These are phyloP conservation scores for Oceanites oceanicus DNA, from an alignment of 2,113 vertebrate species.

Conservation along the genomic window DNA sequence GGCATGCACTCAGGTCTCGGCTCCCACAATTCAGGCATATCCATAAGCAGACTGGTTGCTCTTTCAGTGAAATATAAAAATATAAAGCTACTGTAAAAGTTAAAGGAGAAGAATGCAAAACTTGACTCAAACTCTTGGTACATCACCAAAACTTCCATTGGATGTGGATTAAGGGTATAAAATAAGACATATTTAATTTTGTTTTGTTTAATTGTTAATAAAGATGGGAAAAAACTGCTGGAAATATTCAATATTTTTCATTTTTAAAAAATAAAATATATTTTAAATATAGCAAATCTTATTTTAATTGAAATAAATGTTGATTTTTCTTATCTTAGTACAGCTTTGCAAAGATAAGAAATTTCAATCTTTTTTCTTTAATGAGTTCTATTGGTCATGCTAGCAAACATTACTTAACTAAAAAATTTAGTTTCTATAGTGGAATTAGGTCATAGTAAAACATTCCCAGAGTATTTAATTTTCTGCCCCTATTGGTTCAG, in stretches of 20 bases:
- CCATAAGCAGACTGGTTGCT: background rate
- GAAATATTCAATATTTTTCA: background rate
- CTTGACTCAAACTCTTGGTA: background rate
- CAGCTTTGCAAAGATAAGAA: background rate
- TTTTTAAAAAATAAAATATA: background rate
- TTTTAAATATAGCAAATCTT: background rate
- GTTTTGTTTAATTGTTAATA: background rate
- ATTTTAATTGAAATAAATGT: slow-evolving; percentile 11
- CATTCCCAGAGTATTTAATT: background rate
- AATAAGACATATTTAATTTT: background rate
- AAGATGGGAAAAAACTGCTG: background rate
- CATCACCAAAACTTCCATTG: background rate
- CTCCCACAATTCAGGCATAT: background rate
- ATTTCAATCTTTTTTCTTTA: slow-evolving; percentile 17
- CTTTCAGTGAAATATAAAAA: background rate
- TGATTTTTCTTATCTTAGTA: background rate
- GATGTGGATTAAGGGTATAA: background rate
- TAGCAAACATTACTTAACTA: slow-evolving; percentile 1
- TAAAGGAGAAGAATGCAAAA: background rate
- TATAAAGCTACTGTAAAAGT: background rate
- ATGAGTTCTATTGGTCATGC: slow-evolving; percentile 3
- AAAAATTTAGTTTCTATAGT: slow-evolving; percentile 37
- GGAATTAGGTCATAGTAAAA: slow-evolving; percentile 17
- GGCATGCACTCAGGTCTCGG: background rate
- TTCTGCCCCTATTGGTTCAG: background rate